phyloP scores from a whole-genome alignment of 2,888 invertebrate species.

The Cheilosia vernalis region DNA sequence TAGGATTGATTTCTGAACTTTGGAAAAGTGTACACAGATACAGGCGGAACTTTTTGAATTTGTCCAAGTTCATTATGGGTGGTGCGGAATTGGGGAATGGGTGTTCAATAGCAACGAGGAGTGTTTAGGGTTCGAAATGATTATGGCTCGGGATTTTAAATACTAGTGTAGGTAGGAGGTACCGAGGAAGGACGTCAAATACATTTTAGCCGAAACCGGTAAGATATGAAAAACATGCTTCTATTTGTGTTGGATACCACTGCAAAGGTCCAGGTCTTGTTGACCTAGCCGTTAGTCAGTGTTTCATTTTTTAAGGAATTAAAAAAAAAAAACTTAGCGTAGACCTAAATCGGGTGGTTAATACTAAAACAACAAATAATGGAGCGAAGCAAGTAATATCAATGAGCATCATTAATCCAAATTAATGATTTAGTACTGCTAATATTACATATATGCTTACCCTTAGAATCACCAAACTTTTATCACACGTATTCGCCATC shows the following conservation, averaged over 20 bases:
- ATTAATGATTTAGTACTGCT: not conserved
- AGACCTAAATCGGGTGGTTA: no score
- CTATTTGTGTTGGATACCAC: no score
- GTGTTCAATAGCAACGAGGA: not conserved
- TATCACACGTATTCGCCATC: not conserved
- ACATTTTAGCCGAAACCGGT: no score
- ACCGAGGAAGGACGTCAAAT: not conserved
- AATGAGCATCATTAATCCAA: not conserved
- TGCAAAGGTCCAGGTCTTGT: not conserved
- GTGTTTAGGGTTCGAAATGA: not conserved
- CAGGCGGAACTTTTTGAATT: not conserved
- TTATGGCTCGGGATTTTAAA: not conserved
- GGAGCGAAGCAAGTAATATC: no score
- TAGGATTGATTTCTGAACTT: constrained; percentile 10
- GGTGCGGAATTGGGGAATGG: not conserved
- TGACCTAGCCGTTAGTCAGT: no score
- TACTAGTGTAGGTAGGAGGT: no score
- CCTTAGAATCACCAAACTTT: no score
- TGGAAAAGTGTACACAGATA: not conserved
- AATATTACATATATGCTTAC: no score
- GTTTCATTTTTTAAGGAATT: no score
- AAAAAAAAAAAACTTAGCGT: no score
- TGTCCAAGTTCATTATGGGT: not conserved
- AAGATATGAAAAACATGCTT: no score
- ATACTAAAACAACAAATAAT: no score